Percentiles rank a stretch among this genome's conserved stretches.
These are phyloP conservation scores for Nematostella vectensis DNA, from an alignment of 92 coral and sea anemone genomes.

Conservation along the genomic window DNA sequence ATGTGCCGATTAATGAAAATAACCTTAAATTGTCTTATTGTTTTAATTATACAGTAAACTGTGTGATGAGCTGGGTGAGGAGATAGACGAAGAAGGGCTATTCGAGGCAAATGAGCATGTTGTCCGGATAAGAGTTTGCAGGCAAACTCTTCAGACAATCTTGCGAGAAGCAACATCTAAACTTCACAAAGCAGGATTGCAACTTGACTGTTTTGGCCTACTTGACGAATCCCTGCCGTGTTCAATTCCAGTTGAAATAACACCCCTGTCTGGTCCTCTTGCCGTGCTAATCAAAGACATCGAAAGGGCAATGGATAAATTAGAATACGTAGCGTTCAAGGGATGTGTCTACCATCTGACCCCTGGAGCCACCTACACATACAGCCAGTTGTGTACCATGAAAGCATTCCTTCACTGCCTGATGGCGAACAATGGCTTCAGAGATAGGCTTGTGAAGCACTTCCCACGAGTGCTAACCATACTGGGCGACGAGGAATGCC, in stretches of 20 bases:
- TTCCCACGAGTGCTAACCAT: slow-evolving; percentile 15
- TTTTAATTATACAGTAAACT: too few relatives aligned
- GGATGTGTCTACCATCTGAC: slow-evolving; percentile 28
- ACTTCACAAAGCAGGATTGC: slow-evolving; percentile 20
- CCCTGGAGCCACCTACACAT: slow-evolving; percentile 8
- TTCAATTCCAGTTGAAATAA: not conserved
- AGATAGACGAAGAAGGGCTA: too few relatives aligned
- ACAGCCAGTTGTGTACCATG: slow-evolving; percentile 19
- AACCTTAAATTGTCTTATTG: too few relatives aligned
- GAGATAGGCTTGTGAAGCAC: slow-evolving; percentile 34
- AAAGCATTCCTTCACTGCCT: slow-evolving; percentile 31
- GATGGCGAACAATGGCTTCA: slow-evolving; percentile 29
- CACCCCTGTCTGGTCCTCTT: slow-evolving; percentile 28
- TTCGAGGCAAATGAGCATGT: slow-evolving; percentile 17
- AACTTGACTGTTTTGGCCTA: slow-evolving; percentile 17
- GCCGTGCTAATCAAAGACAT: slow-evolving; percentile 37
- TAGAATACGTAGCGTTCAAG: slow-evolving; percentile 5
- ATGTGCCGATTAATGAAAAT: too few relatives aligned
- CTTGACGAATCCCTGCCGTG: not conserved
- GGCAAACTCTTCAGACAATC: slow-evolving; percentile 2
- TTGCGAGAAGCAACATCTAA: not conserved
- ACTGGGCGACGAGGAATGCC: slow-evolving; percentile 23
- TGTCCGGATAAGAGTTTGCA: slow-evolving; percentile 12
- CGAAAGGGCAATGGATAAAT: slow-evolving; percentile 10
- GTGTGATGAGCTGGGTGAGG: too few relatives aligned